Evolutionary conservation across 1,140 invertebrate genomes (phyloP), one percentile per base, ranked within the genome.

Genomic region (Orius laevigatus): DNA sequence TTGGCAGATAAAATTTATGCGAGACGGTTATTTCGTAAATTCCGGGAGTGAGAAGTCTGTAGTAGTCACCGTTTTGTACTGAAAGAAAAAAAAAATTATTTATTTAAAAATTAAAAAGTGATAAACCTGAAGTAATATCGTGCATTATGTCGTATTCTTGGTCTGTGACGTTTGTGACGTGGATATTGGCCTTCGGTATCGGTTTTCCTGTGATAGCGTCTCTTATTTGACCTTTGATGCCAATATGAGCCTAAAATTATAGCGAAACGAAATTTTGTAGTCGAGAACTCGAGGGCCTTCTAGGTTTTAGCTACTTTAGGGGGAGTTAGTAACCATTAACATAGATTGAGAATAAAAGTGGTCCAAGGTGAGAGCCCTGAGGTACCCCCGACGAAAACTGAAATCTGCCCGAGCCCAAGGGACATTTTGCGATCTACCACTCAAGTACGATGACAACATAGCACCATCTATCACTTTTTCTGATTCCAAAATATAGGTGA

Each of bases 1-100:
- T 46, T 2, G 58, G 49, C 35, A 62, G 53, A 38, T 54, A 57
- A 10, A 52, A 52, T 19, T 51, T 47, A 11, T 53, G 46, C 19
- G 69, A 68, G 0, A 77, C 81, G 3, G 79, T 88, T 18, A 98
- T 63, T 53, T 79, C 81, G 60, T 98, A 96, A 14, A 64, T 73
- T 9, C 94, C 94, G 0, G 94, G 92, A 6, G 78, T 58, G 0
- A 98, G 63, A 15, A 98, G 63, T 53, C 93, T 70, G 84, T 87
- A 98, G 64, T 89, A 98, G 67, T 98, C 94, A 0, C 95, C 95
- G 45, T 70, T 73, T 49, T 68, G 64, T 41, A 78, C 80, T 81
- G 59, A 18, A 68, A 61, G 41, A 46, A 53, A 52, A 44, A 40
- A n/a, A n/a, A n/a, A n/a, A n/a, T n/a, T n/a, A n/a, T n/a, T n/a